Evolutionary conservation across 2,797 vertebrate species (phyloP).

Genomic region (Melanotaenia parkinsoni): DNA sequence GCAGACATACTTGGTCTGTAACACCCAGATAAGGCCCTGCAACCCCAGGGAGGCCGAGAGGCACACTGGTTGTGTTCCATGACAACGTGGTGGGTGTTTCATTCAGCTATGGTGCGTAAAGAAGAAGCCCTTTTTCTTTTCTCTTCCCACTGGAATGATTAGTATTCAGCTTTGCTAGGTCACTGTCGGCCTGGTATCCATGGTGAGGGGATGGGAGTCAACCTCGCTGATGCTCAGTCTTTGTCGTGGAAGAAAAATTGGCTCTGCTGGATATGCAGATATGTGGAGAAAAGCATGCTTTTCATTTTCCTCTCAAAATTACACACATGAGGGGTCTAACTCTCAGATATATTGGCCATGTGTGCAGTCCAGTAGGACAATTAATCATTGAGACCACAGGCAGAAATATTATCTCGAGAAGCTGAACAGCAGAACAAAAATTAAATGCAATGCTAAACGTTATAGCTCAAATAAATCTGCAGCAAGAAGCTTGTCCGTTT

Average conservation of each 20-base stretch:
- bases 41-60: conserved; percentile 33
- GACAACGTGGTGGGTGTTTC: conserved; percentile 49
- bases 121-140: conserved; percentile 35
- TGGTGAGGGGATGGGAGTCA: conserved; percentile 72
- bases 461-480: background rate
- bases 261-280: conserved; percentile 47
- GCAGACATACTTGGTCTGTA: conserved; percentile 54
- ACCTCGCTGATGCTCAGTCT: conserved; percentile 49
- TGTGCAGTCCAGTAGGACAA: conserved; percentile 1
- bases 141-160: conserved; percentile 54
- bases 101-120: conserved; percentile 12
- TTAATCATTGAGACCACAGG: conserved; percentile 18
- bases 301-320: conserved; percentile 34
- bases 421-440: no score
- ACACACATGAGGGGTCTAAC: background rate
- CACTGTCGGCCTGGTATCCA: conserved; percentile 72
- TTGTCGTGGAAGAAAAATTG: conserved; percentile 49
- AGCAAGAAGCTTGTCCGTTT: background rate
- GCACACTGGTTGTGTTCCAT: conserved; percentile 31
- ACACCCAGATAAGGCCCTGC: conserved; percentile 49
- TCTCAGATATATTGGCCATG: conserved; percentile 2
- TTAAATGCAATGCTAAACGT: background rate
- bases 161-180: conserved; percentile 67
- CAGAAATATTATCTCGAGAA: background rate
- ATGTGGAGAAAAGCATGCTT: conserved; percentile 24